phyloP scores from a whole-genome alignment of 2,113 vertebrate genomes.

The Anthoscopus minutus region DNA sequence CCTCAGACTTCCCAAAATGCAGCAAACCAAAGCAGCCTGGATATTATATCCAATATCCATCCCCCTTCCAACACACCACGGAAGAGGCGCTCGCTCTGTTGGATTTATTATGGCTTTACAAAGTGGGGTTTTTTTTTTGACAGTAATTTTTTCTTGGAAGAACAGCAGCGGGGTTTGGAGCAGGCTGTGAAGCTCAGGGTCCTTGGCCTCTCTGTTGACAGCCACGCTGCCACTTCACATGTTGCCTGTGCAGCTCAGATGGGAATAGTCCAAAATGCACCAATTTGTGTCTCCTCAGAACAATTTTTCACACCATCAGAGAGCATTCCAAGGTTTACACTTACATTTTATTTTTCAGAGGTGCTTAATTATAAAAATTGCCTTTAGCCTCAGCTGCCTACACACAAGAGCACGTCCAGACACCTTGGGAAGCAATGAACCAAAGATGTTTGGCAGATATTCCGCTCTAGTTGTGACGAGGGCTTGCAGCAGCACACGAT shows the following conservation, averaged over 20 bases:
- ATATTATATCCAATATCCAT: neutral
- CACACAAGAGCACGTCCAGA: neutral
- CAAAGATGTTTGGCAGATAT: neutral
- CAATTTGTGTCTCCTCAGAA: neutral
- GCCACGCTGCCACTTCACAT: slow-evolving; percentile 26
- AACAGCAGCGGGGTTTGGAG: neutral
- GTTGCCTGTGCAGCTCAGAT: neutral
- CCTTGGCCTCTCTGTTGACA: slow-evolving; percentile 54
- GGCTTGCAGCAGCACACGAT: neutral
- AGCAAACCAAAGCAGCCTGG: neutral
- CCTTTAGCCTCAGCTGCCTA: neutral
- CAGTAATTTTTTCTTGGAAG: slow-evolving; percentile 38
- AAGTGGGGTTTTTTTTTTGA: neutral
- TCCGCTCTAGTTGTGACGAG: neutral
- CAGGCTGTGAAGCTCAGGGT: slow-evolving; percentile 33
- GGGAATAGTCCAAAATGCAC: slow-evolving; percentile 33
- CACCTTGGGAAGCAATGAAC: neutral
- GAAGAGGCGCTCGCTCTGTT: neutral
- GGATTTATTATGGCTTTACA: neutral
- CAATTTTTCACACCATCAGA: slow-evolving; percentile 29
- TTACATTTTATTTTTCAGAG: neutral
- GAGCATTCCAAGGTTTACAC: neutral
- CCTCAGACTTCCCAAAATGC: neutral
- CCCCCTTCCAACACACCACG: neutral
- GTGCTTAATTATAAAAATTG: slow-evolving; percentile 7